Base-by-base conservation (phyloP, 2,888 invertebrate genomes). In the Sarcophaga caerulescens region DNA sequence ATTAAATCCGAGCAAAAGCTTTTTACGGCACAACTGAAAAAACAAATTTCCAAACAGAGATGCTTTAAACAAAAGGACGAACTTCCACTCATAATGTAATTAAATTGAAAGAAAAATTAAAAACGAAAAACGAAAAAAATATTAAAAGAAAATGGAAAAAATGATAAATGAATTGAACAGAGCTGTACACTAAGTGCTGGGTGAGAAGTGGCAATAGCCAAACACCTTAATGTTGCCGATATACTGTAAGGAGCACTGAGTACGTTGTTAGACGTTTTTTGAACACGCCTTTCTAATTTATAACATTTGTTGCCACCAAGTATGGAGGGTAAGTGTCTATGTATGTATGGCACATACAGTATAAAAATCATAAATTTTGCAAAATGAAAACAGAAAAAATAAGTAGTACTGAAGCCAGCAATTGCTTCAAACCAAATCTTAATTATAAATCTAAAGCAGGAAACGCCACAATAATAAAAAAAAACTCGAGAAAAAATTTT, bases 381-480 rank as follows among this genome's bases (percentile, higher is more conserved):
- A 23, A 66, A 68, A 35, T 12, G n/a, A 74, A 62, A 77, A 83
- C 69, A 63, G 21, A 77, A 81, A 59, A 52, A 52, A 52, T 57
- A 70, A 52, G 17, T 57, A 70, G 44, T 25, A 35, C 14, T 73
- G 74, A 77, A 85, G 89, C 90, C 88, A 89, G 89, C 90, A 91
- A 90, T 91, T 92, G 89, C 89, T 91, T 89, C 90, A 89, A 90
- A 91, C 92, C 91, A 91, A 91, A 91, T 91, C 91, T 91, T 91
- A 91, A 91, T 91, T 91, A 92, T 92, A 91, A 91, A 91, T 91
- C 91, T 92, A 91, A 91, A 78, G 86, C 81, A 81, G 91, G 91
- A 92, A 91, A 90, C 90, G 88, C 90, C 88, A 90, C 89, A 88
- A 89, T 89, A 89, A 88, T 78, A 70, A 85, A 73, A 83, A 87